Conservation (phyloP, 2,888 invertebrate species). For the Aporophyla lueneburgensis region DNA sequence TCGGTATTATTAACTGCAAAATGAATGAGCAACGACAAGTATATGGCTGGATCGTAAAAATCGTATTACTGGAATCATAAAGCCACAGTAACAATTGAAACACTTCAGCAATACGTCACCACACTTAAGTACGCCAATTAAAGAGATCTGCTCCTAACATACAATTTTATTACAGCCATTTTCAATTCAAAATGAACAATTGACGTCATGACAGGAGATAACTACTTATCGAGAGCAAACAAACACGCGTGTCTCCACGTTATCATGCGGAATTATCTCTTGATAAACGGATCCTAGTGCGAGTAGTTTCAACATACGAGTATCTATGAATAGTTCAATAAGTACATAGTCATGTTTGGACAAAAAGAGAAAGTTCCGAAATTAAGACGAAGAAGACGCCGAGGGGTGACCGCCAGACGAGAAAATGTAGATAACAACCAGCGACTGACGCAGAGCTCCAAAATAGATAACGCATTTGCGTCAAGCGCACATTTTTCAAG, state of each 20-base stretch:
- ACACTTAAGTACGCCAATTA: constrained; percentile 30
- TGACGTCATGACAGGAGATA: constrained; percentile 81
- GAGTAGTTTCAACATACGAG: constrained; percentile 47
- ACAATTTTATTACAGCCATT: constrained; percentile 69
- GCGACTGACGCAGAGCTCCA: constrained; percentile 88
- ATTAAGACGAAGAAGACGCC: constrained; percentile 71
- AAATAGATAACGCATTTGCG: constrained; percentile 91
- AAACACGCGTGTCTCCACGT: constrained; percentile 77
- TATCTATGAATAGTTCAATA: constrained; percentile 24
- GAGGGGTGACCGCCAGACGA: constrained; percentile 86
- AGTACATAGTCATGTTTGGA: constrained; percentile 14
- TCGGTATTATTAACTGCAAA: constrained; percentile 1
- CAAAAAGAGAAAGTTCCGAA: constrained; percentile 63
- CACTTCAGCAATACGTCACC: constrained; percentile 26
- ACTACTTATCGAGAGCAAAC: constrained; percentile 77
- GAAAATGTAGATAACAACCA: constrained; percentile 86
- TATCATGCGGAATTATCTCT: constrained; percentile 76
- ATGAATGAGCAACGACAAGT: constrained; percentile 17
- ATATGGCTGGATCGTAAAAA: background rate
- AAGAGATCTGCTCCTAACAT: constrained; percentile 65
- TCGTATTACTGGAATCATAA: constrained; percentile 12
- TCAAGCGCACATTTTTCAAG: constrained; percentile 89
- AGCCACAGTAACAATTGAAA: constrained; percentile 24
- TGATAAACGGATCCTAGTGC: constrained; percentile 73
- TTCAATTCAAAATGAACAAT: constrained; percentile 76